Evolutionary conservation across 2,888 invertebrate genomes (phyloP), one percentile per base, ranked within the genome.

Genomic region (Megalurothrips usitatus): DNA sequence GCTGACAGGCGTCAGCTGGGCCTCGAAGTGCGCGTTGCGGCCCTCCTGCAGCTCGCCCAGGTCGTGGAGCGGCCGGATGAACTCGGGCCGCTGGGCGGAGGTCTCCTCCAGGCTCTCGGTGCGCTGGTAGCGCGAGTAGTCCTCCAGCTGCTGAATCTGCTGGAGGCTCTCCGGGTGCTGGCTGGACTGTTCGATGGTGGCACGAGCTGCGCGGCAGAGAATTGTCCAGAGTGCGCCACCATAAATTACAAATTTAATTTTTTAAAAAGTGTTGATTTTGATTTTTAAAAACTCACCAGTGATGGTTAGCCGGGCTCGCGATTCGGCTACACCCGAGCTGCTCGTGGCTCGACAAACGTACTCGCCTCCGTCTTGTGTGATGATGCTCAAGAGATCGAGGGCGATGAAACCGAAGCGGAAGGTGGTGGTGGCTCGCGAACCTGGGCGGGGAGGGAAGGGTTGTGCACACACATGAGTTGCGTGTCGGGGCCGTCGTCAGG

Each of bases 341-440:
- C 96, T 97, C 68, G 93, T 91, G 79, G 96, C 96, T 83, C 96
- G 92, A 87, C 96, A 97, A 83, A 94, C 92, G 86, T 96, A 97
- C 88, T 96, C 96, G 82, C 96, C 98, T 85, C 93, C 93, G 86
- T 98, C 98, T 86, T 94, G 93, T 83, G 92, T 89, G 84, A 94
- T 93, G 82, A 96, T 91, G 88, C 95, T 94, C 85, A 97, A 91
- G 86, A 98, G 91, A 87, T 97, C 97, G 85, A 98, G 90, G 84
- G 97, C 95, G 85, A 99, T 97, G 87, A 97, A 99, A 85, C 99
- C 99, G 89, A 99, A 99, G 87, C 98, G 95, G 90, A 98, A 96
- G 86, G 96, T 93, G 84, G 96, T 94, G 86, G 96, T 97, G 87
- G 96, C 95, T 86, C 99, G 93, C 84, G 98, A 97, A 90, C 98